phyloP scores from a whole-genome alignment of 2,888 invertebrate genomes.

The Ceriagrion tenellum region DNA sequence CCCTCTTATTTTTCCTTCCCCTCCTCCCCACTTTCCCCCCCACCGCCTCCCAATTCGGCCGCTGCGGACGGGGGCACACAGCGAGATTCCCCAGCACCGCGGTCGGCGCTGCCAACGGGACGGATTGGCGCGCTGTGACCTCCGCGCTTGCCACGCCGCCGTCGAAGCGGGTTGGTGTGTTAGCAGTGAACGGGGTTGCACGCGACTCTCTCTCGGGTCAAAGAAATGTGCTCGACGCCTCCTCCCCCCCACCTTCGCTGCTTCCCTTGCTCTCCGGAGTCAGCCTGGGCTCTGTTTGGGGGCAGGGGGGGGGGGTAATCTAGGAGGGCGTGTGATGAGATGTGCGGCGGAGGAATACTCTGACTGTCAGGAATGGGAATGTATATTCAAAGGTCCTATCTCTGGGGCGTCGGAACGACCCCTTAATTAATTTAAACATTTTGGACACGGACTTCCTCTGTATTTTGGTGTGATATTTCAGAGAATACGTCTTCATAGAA shows the following conservation, averaged over 20 bases:
- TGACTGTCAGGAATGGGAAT: too few species aligned
- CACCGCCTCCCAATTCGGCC: not conserved
- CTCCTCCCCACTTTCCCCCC: not conserved
- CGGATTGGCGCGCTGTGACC: not conserved
- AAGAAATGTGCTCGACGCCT: not conserved
- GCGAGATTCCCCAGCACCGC: not conserved
- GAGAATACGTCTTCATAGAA: too few species aligned
- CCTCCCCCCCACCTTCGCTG: not conserved
- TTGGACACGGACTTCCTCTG: too few species aligned
- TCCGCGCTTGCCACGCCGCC: not conserved
- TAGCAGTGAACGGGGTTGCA: slow-evolving; percentile 50
- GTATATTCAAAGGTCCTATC: too few species aligned
- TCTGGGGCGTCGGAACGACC: too few species aligned
- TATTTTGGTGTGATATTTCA: too few species aligned
- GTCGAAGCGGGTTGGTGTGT: slow-evolving; percentile 53
- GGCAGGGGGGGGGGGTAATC: not conserved
- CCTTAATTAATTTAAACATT: too few species aligned
- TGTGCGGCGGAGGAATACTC: too few species aligned
- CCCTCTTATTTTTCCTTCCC: not conserved
- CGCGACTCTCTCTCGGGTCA: not conserved
- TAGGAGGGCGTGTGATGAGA: not conserved
- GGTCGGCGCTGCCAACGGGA: slow-evolving; percentile 37
- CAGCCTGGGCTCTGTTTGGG: too few species aligned
- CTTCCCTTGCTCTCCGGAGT: not conserved
- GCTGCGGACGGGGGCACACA: slow-evolving; percentile 18